Conservation (phyloP, 2,113 vertebrate genomes). For the Chlamydotis undulata region DNA sequence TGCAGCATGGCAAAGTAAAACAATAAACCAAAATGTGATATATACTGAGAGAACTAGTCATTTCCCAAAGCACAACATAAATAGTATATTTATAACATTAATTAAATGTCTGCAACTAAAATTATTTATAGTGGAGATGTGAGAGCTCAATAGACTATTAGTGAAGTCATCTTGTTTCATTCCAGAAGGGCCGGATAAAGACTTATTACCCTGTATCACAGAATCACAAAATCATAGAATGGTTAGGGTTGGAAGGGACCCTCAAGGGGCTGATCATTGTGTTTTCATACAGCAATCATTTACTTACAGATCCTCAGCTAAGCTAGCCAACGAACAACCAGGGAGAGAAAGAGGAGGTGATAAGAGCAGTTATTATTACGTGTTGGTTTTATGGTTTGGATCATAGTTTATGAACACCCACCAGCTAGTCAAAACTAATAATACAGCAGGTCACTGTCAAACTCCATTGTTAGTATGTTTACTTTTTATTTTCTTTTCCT, state of each 20-base stretch:
- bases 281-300: background rate
- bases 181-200: constrained; percentile 20
- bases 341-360: background rate
- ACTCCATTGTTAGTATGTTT: background rate
- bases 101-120: constrained; percentile 63
- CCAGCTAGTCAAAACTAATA: background rate
- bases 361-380: background rate
- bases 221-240: too few relatives aligned
- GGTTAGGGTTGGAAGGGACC: too few relatives aligned
- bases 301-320: background rate
- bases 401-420: background rate
- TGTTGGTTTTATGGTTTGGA: background rate
- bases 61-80: constrained; percentile 41
- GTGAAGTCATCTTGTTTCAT: constrained; percentile 46
- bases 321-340: background rate
- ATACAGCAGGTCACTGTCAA: background rate
- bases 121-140: constrained; percentile 59
- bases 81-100: constrained; percentile 58
- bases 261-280: background rate
- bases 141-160: constrained; percentile 56
- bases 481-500: background rate
- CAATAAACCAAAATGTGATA: background rate
- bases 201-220: background rate
- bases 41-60: background rate
- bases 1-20: background rate